Evolutionary conservation across 2,888 invertebrate species (phyloP).

Genomic region (Lathronympha strigana): DNA sequence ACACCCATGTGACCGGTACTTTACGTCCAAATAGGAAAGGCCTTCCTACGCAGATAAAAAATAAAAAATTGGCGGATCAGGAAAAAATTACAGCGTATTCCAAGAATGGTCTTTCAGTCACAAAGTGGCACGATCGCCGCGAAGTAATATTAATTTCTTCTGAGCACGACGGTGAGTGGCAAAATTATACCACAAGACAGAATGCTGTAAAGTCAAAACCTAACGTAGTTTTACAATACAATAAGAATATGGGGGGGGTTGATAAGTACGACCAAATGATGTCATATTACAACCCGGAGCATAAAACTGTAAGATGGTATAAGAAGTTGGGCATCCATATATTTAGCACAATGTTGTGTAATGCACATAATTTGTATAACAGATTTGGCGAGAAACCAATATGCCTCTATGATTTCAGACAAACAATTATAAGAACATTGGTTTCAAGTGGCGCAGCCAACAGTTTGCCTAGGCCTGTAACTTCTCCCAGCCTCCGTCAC

Average conservation of each 20-base stretch:
- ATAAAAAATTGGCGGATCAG: conserved; percentile 4
- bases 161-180: conserved; percentile 16
- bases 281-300: conserved; percentile 22
- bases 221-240: conserved; percentile 44
- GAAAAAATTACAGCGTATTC: conserved; percentile 6
- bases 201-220: neutral
- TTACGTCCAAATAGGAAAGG: conserved; percentile 10
- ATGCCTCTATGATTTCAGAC: conserved; percentile 1
- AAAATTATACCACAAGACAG: neutral
- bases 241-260: conserved; percentile 20
- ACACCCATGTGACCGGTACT: conserved; percentile 14
- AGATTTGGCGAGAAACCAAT: conserved; percentile 12
- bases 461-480: conserved; percentile 6
- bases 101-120: conserved; percentile 3
- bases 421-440: conserved; percentile 13
- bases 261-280: conserved; percentile 19
- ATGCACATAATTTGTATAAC: conserved; percentile 17
- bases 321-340: conserved; percentile 22
- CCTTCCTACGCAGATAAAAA: conserved; percentile 7
- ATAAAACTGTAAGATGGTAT: conserved; percentile 31
- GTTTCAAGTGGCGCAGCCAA: conserved; percentile 6
- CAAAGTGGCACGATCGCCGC: conserved; percentile 5
- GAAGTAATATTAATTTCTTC: conserved; percentile 16
- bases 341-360: conserved; percentile 20
- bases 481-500: too few relatives aligned